Conservation (phyloP, 2,888 invertebrate species). For the Ectemnius lituratus region DNA sequence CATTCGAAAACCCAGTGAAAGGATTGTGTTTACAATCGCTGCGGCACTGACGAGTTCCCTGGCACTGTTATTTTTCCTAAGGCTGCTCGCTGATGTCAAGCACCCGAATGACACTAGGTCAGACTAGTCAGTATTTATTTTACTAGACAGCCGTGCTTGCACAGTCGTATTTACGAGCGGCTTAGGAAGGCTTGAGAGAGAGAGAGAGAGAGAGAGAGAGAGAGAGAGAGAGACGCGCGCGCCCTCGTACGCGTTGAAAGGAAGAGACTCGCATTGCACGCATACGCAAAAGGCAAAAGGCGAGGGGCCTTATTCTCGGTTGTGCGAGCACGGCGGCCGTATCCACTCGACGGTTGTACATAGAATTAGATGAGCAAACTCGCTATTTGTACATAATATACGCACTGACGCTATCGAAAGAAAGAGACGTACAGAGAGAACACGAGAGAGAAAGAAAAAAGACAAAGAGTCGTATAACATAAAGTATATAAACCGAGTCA, state of each 20-base stretch:
- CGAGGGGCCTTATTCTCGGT: constrained; percentile 60
- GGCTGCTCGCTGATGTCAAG: constrained; percentile 33
- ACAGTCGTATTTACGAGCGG: constrained; percentile 42
- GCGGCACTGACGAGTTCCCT: too few species aligned
- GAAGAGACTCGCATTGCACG: not conserved
- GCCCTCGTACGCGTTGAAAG: not conserved
- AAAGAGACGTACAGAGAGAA: too few species aligned
- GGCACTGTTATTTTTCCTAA: too few species aligned
- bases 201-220: too few species aligned
- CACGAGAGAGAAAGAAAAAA: constrained; percentile 26
- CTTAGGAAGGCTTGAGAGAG: not conserved
- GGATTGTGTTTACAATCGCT: too few species aligned
- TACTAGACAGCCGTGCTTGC: constrained; percentile 59
- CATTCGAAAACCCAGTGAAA: not conserved
- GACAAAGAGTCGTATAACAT: constrained; percentile 26
- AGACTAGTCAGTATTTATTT: constrained; percentile 74
- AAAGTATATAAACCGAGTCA: constrained; percentile 29
- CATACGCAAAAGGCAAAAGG: constrained; percentile 16
- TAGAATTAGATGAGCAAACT: constrained; percentile 51
- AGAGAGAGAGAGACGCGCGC: constrained; percentile 5
- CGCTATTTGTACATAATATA: constrained; percentile 59
- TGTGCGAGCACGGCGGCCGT: constrained; percentile 55
- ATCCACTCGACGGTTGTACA: constrained; percentile 62
- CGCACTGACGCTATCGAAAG: constrained; percentile 18
- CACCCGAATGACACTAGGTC: constrained; percentile 52